These are phyloP conservation scores for Cervus canadensis DNA, from an alignment of 2,113 vertebrate species.

Conservation along the genomic window DNA sequence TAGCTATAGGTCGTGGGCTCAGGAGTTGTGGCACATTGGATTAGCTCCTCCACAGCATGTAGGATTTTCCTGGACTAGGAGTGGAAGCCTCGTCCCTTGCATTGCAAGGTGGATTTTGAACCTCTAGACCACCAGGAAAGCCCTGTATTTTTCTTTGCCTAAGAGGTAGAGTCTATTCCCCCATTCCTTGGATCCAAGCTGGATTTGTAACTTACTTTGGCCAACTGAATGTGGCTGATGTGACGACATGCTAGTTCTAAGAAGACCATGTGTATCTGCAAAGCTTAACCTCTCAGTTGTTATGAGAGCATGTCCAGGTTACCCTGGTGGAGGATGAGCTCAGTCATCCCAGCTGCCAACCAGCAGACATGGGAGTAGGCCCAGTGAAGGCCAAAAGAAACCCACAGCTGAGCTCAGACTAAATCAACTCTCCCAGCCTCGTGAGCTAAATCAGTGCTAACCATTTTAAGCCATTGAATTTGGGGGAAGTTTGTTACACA, in stretches of 20 bases:
- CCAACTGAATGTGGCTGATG: not conserved
- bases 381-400: not conserved
- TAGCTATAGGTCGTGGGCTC: not conserved
- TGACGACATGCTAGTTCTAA: not conserved
- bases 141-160: not conserved
- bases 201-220: not conserved
- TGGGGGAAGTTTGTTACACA: not conserved
- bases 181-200: not conserved
- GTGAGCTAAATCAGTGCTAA: not conserved
- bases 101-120: not conserved
- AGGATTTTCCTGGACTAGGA: not conserved
- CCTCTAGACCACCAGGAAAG: not conserved
- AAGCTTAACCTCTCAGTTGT: not conserved
- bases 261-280: not conserved
- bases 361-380: not conserved
- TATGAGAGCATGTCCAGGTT: not conserved
- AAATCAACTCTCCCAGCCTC: not conserved
- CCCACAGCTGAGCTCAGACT: not conserved
- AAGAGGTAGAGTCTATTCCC: not conserved
- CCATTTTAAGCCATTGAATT: not conserved
- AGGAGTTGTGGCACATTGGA: not conserved
- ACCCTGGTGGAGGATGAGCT: not conserved
- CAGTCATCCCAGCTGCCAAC: not conserved
- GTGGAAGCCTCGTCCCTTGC: not conserved
- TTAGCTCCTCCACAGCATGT: not conserved